Base-by-base conservation (phyloP, 1,140 invertebrate species). In the Lordiphosa clarofinis region DNA sequence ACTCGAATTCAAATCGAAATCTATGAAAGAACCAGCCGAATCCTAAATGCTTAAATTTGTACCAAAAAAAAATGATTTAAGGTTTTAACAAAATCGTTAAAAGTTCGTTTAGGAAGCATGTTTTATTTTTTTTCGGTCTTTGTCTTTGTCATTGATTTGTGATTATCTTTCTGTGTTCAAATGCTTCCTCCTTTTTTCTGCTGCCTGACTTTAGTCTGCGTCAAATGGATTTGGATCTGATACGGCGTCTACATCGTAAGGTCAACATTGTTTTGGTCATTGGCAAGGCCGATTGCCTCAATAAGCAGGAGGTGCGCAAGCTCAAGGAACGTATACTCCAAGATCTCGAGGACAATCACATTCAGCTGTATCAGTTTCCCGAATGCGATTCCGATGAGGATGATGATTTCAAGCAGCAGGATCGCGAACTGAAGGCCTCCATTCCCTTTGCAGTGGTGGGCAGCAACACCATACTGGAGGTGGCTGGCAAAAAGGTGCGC, bases 181-280 rank as follows among this genome's bases (percentile, higher is more conserved):
- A n/a, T n/a, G n/a, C n/a, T n/a, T n/a, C 15, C 5, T 13, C 12
- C 15, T 11, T 12, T n/a, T 15, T n/a, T 2, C 52, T 19, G 19
- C 1, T 1, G 6, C 13, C 37, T 8, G 24, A 6, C 19, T 0
- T 36, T 70, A 98, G 97, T 59, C 91, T 99, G 43, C 94, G 98
- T 71, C 96, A 97, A 84, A 92, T 99, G 79, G 98, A 99, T 89
- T 91, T 99, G 62, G 96, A 99, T 90, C 94, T 98, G 86, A 95
- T 99, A 93, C 94, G 95, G 87, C 92, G 95, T 44, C 90, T 99
- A 10, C 98, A 99, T 86, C 93, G 96, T 43, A 98, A 98, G 92
- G 96, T 98, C 11, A 99, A 99, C 87, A 96, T 99, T 52, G 97
- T 99, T 11, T 96, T 98, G 42, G 94, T 99, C 0, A 98, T 99